Percentiles rank a stretch among this genome's conserved stretches.
phyloP scores from a whole-genome alignment of 2,888 invertebrate species.

The Trypoxylon attenuatum region DNA sequence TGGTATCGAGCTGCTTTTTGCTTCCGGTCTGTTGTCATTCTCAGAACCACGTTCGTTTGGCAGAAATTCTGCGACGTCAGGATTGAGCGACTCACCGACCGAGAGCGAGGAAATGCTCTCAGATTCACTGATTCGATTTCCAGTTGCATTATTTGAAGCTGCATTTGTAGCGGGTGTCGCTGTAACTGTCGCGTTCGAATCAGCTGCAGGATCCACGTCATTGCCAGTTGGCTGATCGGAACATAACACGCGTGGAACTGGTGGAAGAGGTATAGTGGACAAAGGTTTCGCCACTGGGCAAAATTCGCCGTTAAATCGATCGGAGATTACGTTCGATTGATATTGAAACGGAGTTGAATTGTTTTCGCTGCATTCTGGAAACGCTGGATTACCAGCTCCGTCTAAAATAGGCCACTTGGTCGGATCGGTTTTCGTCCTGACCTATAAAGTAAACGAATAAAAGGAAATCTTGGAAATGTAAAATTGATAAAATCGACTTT shows the following conservation, averaged over 20 bases:
- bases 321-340: conserved; percentile 40
- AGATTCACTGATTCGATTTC: conserved; percentile 62
- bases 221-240: too few species aligned
- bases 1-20: conserved; percentile 23
- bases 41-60: conserved; percentile 76
- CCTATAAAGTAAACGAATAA: conserved; percentile 75
- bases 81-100: conserved; percentile 82
- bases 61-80: conserved; percentile 90
- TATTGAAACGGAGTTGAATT: conserved; percentile 61
- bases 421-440: conserved; percentile 89
- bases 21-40: conserved; percentile 51
- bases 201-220: too few species aligned
- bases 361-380: conserved; percentile 64
- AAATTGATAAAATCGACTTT: too few species aligned
- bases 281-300: conserved; percentile 79
- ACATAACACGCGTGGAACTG: conserved; percentile 80
- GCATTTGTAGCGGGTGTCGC: not conserved
- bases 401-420: conserved; percentile 91
- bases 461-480: too few species aligned
- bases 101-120: conserved; percentile 62
- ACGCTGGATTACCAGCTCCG: conserved; percentile 65
- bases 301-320: conserved; percentile 67
- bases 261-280: conserved; percentile 83
- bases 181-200: too few species aligned
- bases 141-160: conserved; percentile 33